A percentile compares a stretch with the other conserved stretches of the same genome.
Conservation (phyloP, 1,140 invertebrate species). For the Nomia melanderi region DNA sequence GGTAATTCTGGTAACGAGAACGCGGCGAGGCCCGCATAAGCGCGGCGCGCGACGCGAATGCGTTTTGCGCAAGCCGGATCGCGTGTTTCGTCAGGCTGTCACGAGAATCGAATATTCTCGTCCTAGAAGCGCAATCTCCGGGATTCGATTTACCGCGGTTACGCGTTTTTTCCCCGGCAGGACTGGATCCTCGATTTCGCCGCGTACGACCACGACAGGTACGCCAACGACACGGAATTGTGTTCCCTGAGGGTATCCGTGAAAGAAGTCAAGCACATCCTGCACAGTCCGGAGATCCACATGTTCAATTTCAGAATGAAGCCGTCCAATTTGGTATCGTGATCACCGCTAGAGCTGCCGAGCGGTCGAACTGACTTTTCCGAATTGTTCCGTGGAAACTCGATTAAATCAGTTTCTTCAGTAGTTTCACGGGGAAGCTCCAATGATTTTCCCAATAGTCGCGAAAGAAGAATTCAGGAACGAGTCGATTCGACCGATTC, state of each 20-base stretch:
- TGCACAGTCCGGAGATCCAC: slow-evolving; percentile 74
- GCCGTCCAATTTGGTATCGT: slow-evolving; percentile 73
- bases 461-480: too few relatives aligned
- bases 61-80: not conserved
- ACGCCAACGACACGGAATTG: slow-evolving; percentile 78
- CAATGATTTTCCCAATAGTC: too few relatives aligned
- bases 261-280: slow-evolving; percentile 73
- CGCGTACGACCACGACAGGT: slow-evolving; percentile 76
- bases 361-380: too few relatives aligned
- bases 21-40: not conserved
- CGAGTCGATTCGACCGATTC: too few relatives aligned
- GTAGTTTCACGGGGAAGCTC: too few relatives aligned
- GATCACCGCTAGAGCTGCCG: too few relatives aligned
- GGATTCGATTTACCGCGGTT: too few relatives aligned
- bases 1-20: not conserved
- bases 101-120: not conserved
- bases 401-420: too few relatives aligned
- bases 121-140: too few relatives aligned
- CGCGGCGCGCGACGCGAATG: not conserved
- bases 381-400: too few relatives aligned
- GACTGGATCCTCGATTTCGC: slow-evolving; percentile 76
- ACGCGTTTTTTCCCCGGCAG: slow-evolving; percentile 56
- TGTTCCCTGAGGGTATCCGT: slow-evolving; percentile 73
- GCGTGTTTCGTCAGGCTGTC: not conserved
- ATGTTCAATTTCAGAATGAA: slow-evolving; percentile 79